These are phyloP conservation scores for Petrocephalus sullivani DNA, from an alignment of 2,797 vertebrate genomes.

Conservation along the genomic window DNA sequence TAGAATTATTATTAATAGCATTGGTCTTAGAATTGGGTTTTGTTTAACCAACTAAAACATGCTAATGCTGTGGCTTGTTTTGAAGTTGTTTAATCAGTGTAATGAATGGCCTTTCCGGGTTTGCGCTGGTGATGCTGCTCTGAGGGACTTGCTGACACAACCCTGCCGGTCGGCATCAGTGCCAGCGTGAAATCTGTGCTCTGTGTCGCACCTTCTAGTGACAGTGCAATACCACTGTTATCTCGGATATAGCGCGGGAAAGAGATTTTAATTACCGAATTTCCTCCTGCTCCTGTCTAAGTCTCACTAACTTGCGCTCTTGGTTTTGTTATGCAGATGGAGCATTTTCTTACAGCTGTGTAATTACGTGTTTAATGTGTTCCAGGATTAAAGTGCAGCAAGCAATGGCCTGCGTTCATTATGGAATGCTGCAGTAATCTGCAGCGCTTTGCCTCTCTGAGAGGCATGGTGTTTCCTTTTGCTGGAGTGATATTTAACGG, in stretches of 20 bases:
- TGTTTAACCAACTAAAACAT: neutral
- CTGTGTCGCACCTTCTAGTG: conserved; percentile 23
- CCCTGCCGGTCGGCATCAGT: neutral
- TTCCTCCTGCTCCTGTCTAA: conserved; percentile 30
- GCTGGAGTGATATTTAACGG: conserved; percentile 25
- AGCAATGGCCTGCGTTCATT: conserved; percentile 35
- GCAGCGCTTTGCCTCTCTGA: conserved; percentile 10
- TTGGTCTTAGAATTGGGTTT: neutral
- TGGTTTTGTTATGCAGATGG: conserved; percentile 53
- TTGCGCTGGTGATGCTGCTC: neutral
- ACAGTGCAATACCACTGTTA: neutral
- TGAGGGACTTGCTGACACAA: neutral
- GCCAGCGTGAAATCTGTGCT: neutral
- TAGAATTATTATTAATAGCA: neutral
- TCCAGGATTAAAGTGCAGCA: conserved; percentile 53
- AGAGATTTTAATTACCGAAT: conserved; percentile 38
- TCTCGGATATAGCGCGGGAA: conserved; percentile 24
- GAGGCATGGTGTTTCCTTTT: conserved; percentile 17
- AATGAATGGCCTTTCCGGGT: neutral
- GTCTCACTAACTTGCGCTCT: conserved; percentile 34
- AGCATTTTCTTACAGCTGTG: conserved; percentile 45
- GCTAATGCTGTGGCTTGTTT: neutral
- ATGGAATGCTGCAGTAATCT: conserved; percentile 32
- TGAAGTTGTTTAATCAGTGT: neutral
- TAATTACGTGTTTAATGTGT: conserved; percentile 59